phyloP scores from a whole-genome alignment of 2,888 invertebrate genomes.

The Lithophane ornitopus region DNA sequence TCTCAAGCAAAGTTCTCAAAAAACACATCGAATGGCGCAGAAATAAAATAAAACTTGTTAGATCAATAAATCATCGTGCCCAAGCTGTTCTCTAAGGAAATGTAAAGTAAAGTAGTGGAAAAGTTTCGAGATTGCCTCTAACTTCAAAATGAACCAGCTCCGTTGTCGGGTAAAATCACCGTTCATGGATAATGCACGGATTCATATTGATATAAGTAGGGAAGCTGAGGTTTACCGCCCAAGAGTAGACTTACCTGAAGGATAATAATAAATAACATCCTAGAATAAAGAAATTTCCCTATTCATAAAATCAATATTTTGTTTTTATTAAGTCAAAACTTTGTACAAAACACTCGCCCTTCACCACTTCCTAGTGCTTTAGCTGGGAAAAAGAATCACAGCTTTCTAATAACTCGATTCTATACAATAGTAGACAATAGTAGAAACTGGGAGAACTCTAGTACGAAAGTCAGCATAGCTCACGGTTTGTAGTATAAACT shows the following conservation, averaged over 20 bases:
- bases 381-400: not conserved
- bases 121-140: not conserved
- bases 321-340: too few species aligned
- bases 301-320: not conserved
- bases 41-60: not conserved
- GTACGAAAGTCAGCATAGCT: not conserved
- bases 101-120: too few species aligned
- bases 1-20: too few species aligned
- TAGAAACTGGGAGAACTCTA: too few species aligned
- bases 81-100: not conserved
- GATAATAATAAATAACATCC: too few species aligned
- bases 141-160: not conserved
- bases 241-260: not conserved
- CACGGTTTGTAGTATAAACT: not conserved
- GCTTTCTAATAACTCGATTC: not conserved
- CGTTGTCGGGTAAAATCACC: not conserved
- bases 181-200: not conserved
- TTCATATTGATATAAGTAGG: not conserved
- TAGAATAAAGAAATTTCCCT: not conserved
- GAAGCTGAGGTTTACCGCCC: not conserved
- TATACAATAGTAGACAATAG: not conserved
- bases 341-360: too few species aligned
- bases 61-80: not conserved
- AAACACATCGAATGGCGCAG: too few species aligned
- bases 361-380: not conserved